Evolutionary conservation across 2,888 invertebrate genomes (phyloP).

Genomic region (Amiota communis): DNA sequence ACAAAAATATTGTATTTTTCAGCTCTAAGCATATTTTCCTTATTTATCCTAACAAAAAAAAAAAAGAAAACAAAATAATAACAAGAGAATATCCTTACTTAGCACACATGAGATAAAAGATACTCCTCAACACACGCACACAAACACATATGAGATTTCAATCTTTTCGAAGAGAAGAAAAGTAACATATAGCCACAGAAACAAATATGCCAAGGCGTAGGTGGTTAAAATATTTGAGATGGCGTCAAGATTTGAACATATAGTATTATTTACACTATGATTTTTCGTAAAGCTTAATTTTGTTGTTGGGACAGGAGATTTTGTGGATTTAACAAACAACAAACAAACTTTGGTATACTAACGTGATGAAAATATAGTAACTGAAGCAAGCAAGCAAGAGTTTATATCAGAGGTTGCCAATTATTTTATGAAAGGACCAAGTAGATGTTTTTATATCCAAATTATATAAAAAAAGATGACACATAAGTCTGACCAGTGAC

Average conservation of each 20-base stretch:
- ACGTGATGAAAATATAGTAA: not conserved
- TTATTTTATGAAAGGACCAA: not conserved
- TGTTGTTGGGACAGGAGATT: not conserved
- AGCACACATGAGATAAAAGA: no score
- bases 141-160: no score
- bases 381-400: not conserved
- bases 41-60: not conserved
- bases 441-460: no score
- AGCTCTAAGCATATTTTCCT: no score
- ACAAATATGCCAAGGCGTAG: not conserved
- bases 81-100: no score
- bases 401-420: not conserved
- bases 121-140: no score
- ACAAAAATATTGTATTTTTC: no score
- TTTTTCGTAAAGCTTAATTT: constrained; percentile 4
- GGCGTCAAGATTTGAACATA: constrained; percentile 22
- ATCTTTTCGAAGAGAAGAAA: no score
- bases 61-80: constrained; percentile 16
- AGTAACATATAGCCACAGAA: not conserved
- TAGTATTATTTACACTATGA: constrained; percentile 19
- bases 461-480: no score
- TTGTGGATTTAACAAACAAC: constrained; percentile 13
- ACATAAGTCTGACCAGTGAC: no score
- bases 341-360: not conserved
- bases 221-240: not conserved